These are phyloP conservation scores for Thalassaphorura encarpata DNA, from an alignment of 1,140 invertebrate genomes.

Conservation along the genomic window DNA sequence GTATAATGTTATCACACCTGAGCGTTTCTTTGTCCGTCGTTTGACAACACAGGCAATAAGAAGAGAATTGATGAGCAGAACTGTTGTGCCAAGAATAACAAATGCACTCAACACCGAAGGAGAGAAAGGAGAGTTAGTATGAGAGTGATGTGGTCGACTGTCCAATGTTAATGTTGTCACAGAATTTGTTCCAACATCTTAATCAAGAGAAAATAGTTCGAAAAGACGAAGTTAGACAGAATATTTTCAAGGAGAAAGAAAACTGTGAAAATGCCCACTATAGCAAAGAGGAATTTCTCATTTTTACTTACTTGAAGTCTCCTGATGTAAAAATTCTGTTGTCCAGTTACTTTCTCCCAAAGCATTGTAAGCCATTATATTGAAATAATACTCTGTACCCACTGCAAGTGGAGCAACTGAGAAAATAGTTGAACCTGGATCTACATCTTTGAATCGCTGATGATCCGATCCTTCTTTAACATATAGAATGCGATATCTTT, in stretches of 20 bases:
- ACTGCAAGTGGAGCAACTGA: constrained; percentile 60
- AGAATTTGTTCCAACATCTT: no score
- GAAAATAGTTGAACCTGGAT: constrained; percentile 59
- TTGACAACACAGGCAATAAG: constrained; percentile 79
- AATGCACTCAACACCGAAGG: no score
- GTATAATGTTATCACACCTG: constrained; percentile 48
- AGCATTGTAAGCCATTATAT: constrained; percentile 74
- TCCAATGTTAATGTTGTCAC: no score
- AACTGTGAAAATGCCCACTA: no score
- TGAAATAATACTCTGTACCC: constrained; percentile 81
- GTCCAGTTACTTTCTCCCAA: constrained; percentile 73
- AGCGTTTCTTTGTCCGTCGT: constrained; percentile 57
- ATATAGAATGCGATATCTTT: constrained; percentile 71
- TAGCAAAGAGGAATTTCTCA: background rate
- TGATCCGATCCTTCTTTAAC: constrained; percentile 35
- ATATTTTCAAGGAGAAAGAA: no score
- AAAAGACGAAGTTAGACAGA: no score
- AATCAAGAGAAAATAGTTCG: no score
- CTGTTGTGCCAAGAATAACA: constrained; percentile 57
- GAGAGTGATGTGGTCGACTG: no score
- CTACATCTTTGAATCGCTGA: constrained; percentile 55
- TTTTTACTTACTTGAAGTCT: constrained; percentile 60
- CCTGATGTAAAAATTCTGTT: constrained; percentile 65
- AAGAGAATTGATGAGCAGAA: constrained; percentile 68
- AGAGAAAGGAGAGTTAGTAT: constrained; percentile 62